phyloP scores from a whole-genome alignment of 2,888 invertebrate genomes.

The Agrochola macilenta region DNA sequence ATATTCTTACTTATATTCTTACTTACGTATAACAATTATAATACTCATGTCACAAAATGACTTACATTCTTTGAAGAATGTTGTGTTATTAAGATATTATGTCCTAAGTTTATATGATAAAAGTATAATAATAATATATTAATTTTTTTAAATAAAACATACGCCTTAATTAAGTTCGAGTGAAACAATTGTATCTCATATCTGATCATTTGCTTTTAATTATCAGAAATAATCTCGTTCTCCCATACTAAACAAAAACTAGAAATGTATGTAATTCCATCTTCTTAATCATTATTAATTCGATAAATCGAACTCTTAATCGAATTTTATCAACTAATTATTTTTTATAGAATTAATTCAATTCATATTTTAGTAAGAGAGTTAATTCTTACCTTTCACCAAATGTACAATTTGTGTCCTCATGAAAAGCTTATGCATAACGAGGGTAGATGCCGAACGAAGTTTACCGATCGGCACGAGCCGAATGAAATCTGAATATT shows the following conservation, averaged over 20 bases:
- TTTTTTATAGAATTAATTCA: too few relatives aligned
- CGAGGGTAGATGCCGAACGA: neutral
- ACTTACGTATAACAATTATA: too few relatives aligned
- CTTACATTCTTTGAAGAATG: neutral
- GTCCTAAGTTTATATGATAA: neutral
- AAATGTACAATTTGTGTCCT: too few relatives aligned
- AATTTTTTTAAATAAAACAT: neutral
- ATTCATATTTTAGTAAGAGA: too few relatives aligned
- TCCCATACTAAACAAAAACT: neutral
- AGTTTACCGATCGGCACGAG: too few relatives aligned
- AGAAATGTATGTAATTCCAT: neutral
- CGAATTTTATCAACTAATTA: too few relatives aligned
- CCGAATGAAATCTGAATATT: too few relatives aligned
- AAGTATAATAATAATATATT: neutral
- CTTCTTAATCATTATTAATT: too few relatives aligned
- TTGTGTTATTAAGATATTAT: neutral
- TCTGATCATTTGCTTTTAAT: neutral
- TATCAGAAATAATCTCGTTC: neutral
- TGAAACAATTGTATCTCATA: neutral
- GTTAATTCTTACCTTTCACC: too few relatives aligned
- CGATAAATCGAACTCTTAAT: too few relatives aligned
- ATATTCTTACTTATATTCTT: too few relatives aligned
- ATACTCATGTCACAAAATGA: neutral
- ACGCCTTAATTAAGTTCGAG: neutral
- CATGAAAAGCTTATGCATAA: too few relatives aligned